phyloP scores from a whole-genome alignment of 2,888 invertebrate genomes.

The Lasioglossum leucozonium region DNA sequence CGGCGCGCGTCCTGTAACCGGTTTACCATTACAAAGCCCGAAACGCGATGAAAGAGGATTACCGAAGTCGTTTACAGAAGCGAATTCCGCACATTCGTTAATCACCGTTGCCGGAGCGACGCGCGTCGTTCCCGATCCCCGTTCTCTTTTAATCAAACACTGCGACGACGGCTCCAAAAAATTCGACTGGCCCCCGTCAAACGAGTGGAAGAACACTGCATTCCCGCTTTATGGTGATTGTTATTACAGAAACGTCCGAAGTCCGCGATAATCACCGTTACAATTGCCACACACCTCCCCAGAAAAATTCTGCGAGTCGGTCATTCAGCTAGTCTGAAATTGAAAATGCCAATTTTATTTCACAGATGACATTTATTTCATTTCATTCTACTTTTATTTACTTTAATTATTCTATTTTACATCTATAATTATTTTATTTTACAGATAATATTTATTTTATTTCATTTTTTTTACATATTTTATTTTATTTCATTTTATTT shows the following conservation, averaged over 20 bases:
- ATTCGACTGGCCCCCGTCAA: not conserved
- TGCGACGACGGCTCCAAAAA: not conserved
- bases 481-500: no score
- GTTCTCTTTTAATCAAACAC: conserved; percentile 24
- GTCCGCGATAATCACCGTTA: no score
- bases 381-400: no score
- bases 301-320: not conserved
- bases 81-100: conserved; percentile 25
- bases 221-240: not conserved
- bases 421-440: no score
- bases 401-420: no score
- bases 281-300: not conserved
- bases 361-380: no score
- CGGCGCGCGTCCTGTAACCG: conserved; percentile 10
- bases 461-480: no score
- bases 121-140: conserved; percentile 1
- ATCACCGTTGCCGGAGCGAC: conserved; percentile 19
- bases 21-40: conserved; percentile 63
- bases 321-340: no score
- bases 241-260: not conserved
- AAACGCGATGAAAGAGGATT: conserved; percentile 56
- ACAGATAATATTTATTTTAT: no score
- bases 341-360: not conserved
- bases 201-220: not conserved
- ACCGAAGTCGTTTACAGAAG: conserved; percentile 59